A percentile compares a stretch with the other conserved stretches of the same genome.
Evolutionary conservation across 2,797 vertebrate species (phyloP).

Genomic region (Oreonectes daqikongensis): DNA sequence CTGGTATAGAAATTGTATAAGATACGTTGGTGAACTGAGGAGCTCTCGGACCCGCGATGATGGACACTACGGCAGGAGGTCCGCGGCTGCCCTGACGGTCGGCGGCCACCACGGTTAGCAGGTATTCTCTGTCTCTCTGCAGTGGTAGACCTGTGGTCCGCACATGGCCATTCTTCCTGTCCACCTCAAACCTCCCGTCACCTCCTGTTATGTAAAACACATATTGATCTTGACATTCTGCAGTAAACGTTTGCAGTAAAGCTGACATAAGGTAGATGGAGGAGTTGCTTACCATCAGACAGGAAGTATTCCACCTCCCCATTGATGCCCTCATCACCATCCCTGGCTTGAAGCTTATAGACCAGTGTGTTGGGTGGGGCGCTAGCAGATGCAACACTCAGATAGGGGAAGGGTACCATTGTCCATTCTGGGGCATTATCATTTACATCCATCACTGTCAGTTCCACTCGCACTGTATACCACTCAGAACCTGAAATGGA

Average conservation of each 20-base stretch:
- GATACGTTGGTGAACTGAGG: slow-evolving; percentile 85
- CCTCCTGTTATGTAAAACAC: slow-evolving; percentile 72
- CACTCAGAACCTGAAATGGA: slow-evolving; percentile 78
- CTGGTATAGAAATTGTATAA: slow-evolving; percentile 79
- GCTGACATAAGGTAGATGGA: not conserved
- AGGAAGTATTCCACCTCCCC: slow-evolving; percentile 88
- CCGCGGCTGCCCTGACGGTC: slow-evolving; percentile 83
- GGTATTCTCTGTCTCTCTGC: slow-evolving; percentile 81
- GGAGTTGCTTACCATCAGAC: slow-evolving; percentile 78
- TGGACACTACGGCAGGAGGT: slow-evolving; percentile 75
- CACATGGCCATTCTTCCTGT: slow-evolving; percentile 83
- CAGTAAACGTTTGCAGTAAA: not conserved
- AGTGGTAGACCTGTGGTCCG: slow-evolving; percentile 83
- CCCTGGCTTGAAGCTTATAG: slow-evolving; percentile 82
- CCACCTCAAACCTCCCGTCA: slow-evolving; percentile 84
- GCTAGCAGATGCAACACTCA: slow-evolving; percentile 80
- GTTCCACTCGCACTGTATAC: slow-evolving; percentile 80
- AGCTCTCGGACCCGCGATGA: slow-evolving; percentile 80
- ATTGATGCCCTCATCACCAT: slow-evolving; percentile 83
- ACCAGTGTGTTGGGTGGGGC: slow-evolving; percentile 75
- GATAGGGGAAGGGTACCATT: slow-evolving; percentile 83
- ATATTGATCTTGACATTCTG: not conserved
- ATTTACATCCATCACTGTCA: slow-evolving; percentile 85
- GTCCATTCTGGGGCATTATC: slow-evolving; percentile 85
- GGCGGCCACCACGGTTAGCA: slow-evolving; percentile 81